Evolutionary conservation across 2,113 vertebrate species (phyloP), one percentile per base, ranked within the genome.

Genomic region (Dolichallabes microphthalmus): DNA sequence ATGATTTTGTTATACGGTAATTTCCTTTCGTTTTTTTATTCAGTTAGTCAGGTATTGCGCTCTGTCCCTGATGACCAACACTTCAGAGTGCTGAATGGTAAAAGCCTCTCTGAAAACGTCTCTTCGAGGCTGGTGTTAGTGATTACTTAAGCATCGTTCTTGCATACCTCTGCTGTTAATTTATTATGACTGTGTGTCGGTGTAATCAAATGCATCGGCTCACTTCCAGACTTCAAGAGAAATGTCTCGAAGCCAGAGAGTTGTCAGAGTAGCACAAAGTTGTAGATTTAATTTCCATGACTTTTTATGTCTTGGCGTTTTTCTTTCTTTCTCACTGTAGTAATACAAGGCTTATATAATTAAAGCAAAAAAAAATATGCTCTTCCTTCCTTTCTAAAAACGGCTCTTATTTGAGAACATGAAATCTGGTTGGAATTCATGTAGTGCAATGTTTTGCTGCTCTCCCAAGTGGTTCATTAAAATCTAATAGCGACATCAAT

Each of bases 1-100:
- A 96, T 89, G 93, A 95, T 84, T 97, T 97, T 88, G 94, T 97
- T 83, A 96, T 97, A 94, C 94, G 96, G 96, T 97, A 89, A 90
- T 71, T 78, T 86, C 19, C 75, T 45, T 60, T 39, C n/a, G 73
- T 53, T n/a, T 14, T n/a, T 14, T 86, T 32, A 68, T 88, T 80
- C 64, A 69, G 55, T 86, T 80, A 77, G 73, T 58, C 39, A 63
- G 39, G 85, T 86, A 74, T 81, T 45, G 35, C 73, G 61, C 78
- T 82, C 19, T 22, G 45, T 64, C 50, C 50, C 79, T 25, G 25
- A 55, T 82, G 85, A 86, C 30, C 39, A 25, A 74, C 58, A 63
- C 69, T 2, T 20, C 22, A 82, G 55, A 52, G 55, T n/a, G 13
- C 32, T 17, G 64, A 73, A 57, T 82, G 79, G 69, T 82, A 81